Evolutionary conservation across 1,140 invertebrate genomes (phyloP), one percentile per base, ranked within the genome.

Genomic region (Calosoma granatense): DNA sequence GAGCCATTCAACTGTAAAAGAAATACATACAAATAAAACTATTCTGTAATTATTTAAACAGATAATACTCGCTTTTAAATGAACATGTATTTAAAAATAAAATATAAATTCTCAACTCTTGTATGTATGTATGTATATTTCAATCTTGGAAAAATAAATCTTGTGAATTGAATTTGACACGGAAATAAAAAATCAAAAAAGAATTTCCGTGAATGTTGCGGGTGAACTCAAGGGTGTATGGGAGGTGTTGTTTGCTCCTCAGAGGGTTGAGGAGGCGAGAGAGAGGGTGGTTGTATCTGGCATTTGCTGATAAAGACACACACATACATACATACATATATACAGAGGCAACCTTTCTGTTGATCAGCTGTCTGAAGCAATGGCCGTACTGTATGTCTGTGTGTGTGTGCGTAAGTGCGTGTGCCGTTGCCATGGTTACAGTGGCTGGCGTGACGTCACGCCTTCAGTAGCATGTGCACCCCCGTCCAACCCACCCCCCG

Each of bases 1-100:
- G 85, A 79, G 2, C 90, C 90, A 68, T 92, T 84, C 26, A 85
- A 63, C 83, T 89, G 72, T 20, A 80, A 77, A 47, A 63, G 20
- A 52, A 21, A 43, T 43, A 53, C 21, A 53, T 22, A 2, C n/a
- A 53, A 53, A 2, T 2, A 66, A 53, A 55, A 61, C 51, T 12
- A 57, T 30, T 4, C 4, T 30, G 4, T 30, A 30, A 30, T 30
- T 30, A 6, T 14, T 30, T 66, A 3, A 70, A 60, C n/a, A n/a
- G n/a, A n/a, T n/a, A 51, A 51, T 17, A 51, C 9, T 20, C 20
- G n/a, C 17, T 20, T 51, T 51, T 20, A 4, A 51, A 51, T 6
- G 20, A 17, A 15, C 47, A 17, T 51, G 47, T 15, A 51, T 20
- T 9, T 20, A 51, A 4, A 9, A 6, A n/a, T n/a, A n/a, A n/a